Evolutionary conservation across 2,113 vertebrate species (phyloP).

Genomic region (Anolis sagrei): DNA sequence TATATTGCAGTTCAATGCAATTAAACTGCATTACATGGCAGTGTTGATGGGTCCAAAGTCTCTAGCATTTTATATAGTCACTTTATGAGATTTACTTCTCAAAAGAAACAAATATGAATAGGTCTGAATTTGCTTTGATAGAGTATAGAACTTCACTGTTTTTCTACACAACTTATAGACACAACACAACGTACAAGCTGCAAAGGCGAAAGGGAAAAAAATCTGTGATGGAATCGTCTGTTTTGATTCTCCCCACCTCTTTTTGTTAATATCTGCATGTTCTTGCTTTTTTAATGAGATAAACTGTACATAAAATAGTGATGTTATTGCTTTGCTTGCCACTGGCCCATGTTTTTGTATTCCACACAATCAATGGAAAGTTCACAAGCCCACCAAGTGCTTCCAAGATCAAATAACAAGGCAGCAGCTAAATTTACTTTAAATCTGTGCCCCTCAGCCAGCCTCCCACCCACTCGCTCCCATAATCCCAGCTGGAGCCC

Average conservation of each 20-base stretch:
- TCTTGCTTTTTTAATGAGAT: background rate
- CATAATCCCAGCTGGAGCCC: slow-evolving; percentile 39
- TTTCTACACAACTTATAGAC: background rate
- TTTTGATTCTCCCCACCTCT: background rate
- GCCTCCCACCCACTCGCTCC: background rate
- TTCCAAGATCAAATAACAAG: slow-evolving; percentile 56
- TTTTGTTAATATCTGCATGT: background rate
- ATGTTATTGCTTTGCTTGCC: slow-evolving; percentile 40
- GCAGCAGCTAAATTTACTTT: slow-evolving; percentile 36
- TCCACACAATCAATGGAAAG: slow-evolving; percentile 55
- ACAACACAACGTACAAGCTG: too few species aligned
- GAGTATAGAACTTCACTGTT: background rate
- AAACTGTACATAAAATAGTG: background rate
- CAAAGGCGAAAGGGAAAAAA: background rate
- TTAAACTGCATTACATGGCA: too few species aligned
- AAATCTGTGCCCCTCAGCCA: slow-evolving; percentile 28
- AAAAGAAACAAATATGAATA: background rate
- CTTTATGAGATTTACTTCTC: background rate
- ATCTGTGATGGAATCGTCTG: background rate
- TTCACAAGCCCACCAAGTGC: slow-evolving; percentile 47
- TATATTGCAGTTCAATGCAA: too few species aligned
- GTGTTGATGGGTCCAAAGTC: background rate
- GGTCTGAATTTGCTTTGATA: background rate
- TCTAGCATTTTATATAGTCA: background rate
- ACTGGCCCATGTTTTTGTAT: slow-evolving; percentile 50